Conservation (phyloP, 2,888 invertebrate genomes). For the Leucophora obtusa region DNA sequence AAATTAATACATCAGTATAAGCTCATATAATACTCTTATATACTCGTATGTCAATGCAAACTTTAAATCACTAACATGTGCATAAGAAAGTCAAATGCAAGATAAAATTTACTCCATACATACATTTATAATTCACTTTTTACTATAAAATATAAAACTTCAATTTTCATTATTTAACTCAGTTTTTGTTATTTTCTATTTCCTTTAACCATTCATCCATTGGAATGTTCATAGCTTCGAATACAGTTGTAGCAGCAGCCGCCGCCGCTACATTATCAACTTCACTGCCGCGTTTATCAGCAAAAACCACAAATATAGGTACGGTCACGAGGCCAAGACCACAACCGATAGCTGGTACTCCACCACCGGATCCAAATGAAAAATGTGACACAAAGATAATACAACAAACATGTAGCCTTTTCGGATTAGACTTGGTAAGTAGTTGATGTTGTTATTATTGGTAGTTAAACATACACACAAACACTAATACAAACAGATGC, state of each 20-base stretch:
- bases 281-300: constrained; percentile 73
- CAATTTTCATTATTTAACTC: constrained; percentile 54
- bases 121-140: neutral
- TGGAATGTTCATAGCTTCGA: constrained; percentile 31
- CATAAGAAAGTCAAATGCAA: neutral
- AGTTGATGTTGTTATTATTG: neutral
- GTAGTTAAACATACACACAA: neutral
- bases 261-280: constrained; percentile 48
- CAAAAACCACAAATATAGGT: constrained; percentile 77
- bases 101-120: neutral
- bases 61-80: neutral
- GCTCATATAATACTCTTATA: neutral
- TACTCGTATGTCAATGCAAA: constrained; percentile 1
- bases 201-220: constrained; percentile 8
- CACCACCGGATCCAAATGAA: constrained; percentile 90
- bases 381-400: constrained; percentile 93
- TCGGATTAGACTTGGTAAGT: constrained; percentile 91
- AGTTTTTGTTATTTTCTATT: constrained; percentile 11
- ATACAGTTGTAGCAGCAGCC: constrained; percentile 65
- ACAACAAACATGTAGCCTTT: constrained; percentile 92
- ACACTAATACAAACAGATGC: neutral
- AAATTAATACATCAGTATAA: neutral
- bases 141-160: constrained; percentile 45
- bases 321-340: constrained; percentile 87
- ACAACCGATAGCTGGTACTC: constrained; percentile 93